A percentile compares a stretch with the other conserved stretches of the same genome.
phyloP scores from a whole-genome alignment of 2,888 invertebrate genomes.

The Byasa hedistus region DNA sequence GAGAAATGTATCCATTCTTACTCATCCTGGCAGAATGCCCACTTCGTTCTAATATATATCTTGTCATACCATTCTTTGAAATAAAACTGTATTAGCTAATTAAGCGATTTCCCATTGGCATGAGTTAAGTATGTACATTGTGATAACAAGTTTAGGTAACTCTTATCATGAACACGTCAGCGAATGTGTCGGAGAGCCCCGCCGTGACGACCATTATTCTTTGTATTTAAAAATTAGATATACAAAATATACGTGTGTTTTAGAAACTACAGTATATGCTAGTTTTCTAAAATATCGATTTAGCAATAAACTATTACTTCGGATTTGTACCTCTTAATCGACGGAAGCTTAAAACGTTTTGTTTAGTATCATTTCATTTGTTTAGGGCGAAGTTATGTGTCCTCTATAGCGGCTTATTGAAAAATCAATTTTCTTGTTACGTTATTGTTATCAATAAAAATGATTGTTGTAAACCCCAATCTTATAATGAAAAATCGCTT shows the following conservation, averaged over 20 bases:
- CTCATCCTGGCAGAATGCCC: slow-evolving; percentile 20
- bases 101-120: slow-evolving; percentile 20
- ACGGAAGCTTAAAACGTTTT: too few relatives aligned
- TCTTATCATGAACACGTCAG: slow-evolving; percentile 27
- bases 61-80: slow-evolving; percentile 5
- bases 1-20: slow-evolving; percentile 5
- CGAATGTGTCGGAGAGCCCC: slow-evolving; percentile 25
- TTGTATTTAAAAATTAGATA: slow-evolving; percentile 13
- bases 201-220: slow-evolving; percentile 1
- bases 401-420: too few relatives aligned
- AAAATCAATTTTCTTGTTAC: neutral
- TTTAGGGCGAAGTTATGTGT: too few relatives aligned
- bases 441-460: neutral
- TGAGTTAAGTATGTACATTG: slow-evolving; percentile 17
- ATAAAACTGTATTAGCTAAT: slow-evolving; percentile 20
- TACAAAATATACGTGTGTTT: neutral
- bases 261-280: neutral
- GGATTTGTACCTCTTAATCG: neutral
- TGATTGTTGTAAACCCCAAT: too few relatives aligned
- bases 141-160: slow-evolving; percentile 31
- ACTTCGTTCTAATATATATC: slow-evolving; percentile 6
- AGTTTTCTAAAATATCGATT: neutral
- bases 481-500: neutral
- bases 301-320: neutral
- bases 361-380: too few relatives aligned